A percentile compares a stretch with the other conserved stretches of the same genome.
These are phyloP conservation scores for Probaryconus sp. DNA, from an alignment of 1,140 invertebrate genomes.

Conservation along the genomic window DNA sequence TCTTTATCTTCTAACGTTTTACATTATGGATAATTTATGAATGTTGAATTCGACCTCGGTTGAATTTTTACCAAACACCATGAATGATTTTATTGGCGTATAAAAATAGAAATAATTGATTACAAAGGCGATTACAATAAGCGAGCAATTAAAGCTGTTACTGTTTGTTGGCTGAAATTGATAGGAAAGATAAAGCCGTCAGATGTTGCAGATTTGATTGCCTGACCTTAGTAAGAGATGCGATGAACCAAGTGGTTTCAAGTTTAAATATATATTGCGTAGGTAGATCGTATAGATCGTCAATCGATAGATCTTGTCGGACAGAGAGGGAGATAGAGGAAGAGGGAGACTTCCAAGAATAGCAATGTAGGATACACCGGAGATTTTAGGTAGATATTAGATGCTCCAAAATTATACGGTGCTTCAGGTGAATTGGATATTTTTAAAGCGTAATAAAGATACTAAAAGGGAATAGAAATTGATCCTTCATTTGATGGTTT, in stretches of 20 bases:
- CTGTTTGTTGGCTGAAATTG: conserved; percentile 17
- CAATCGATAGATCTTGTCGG: conserved; percentile 66
- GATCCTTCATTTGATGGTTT: too few relatives aligned
- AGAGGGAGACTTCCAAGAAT: conserved; percentile 58
- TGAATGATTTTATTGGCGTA: too few relatives aligned
- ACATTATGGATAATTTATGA: too few relatives aligned
- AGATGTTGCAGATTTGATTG: conserved; percentile 44
- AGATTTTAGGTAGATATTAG: conserved; percentile 9
- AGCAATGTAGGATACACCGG: conserved; percentile 60
- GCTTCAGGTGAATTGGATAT: background rate
- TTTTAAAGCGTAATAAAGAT: background rate
- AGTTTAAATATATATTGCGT: conserved; percentile 41
- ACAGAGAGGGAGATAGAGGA: background rate
- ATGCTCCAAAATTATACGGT: background rate
- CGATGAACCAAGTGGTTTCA: conserved; percentile 32
- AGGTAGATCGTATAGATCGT: conserved; percentile 55
- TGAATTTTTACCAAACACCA: too few relatives aligned
- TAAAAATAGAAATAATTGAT: too few relatives aligned
- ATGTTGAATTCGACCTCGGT: too few relatives aligned
- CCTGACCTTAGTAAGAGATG: conserved; percentile 19
- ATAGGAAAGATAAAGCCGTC: conserved; percentile 52
- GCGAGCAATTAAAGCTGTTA: conserved; percentile 38
- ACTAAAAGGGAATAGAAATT: too few relatives aligned
- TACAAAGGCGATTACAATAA: background rate
- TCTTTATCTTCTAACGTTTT: too few relatives aligned